A percentile compares a stretch with the other conserved stretches of the same genome.
Evolutionary conservation across 2,113 vertebrate genomes (phyloP).

Genomic region (Scatophagus argus): DNA sequence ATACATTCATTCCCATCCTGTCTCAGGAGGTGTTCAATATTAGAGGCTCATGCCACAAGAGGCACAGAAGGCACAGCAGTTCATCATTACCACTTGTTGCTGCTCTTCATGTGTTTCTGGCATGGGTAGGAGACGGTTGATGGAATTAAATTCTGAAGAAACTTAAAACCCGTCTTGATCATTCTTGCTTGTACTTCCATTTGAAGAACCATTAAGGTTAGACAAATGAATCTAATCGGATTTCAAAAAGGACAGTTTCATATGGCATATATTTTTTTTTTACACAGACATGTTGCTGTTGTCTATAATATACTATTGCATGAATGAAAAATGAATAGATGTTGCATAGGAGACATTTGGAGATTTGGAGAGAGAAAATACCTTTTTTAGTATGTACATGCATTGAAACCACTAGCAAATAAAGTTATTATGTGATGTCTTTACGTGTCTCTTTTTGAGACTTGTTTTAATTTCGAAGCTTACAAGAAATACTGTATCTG

Average conservation of each 20-base stretch:
- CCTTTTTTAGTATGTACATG: no score
- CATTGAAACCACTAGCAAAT: no score
- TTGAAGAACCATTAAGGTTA: background rate
- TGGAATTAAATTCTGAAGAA: background rate
- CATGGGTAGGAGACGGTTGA: background rate
- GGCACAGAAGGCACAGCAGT: background rate
- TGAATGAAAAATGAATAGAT: background rate
- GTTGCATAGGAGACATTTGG: background rate
- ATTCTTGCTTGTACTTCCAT: background rate
- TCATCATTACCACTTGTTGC: background rate
- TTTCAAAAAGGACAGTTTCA: no score
- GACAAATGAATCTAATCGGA: background rate
- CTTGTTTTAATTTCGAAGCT: no score
- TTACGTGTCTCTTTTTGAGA: no score
- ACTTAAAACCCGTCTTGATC: background rate
- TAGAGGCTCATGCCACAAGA: slow-evolving; percentile 6
- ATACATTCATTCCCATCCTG: slow-evolving; percentile 3
- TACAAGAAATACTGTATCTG: no score
- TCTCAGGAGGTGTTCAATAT: slow-evolving; percentile 21
- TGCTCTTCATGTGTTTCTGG: background rate
- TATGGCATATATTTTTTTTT: no score
- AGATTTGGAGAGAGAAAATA: no score
- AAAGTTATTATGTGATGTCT: no score
- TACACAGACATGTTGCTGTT: no score
- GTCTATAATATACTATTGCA: background rate